Evolutionary conservation across 1,140 invertebrate genomes (phyloP), one percentile per base, ranked within the genome.

Genomic region (Orius insidiosus): DNA sequence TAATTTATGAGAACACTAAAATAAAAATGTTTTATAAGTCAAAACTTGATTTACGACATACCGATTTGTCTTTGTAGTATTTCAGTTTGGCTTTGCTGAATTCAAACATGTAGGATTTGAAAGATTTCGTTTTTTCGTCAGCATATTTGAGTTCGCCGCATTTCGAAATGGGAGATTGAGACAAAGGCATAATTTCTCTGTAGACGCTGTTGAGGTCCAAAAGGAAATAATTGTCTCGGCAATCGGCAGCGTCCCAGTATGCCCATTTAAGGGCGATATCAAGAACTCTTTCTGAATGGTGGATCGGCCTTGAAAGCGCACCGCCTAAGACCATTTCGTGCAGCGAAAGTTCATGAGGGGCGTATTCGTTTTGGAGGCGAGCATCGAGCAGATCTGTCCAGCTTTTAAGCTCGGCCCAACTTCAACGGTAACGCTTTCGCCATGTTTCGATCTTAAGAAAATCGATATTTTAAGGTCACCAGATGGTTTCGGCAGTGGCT

Each of bases 391-490:
- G 10, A 87, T 58, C 45, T 84, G 79, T 18, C 74, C 72, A 30
- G 78, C 76, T 4, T 78, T 80, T 63, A 80, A 80, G 37, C 72
- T 76, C 1, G 84, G 83, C 15, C 74, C 76, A 43, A 88, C 68
- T 78, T 83, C 57, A 10, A 75, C 62, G 55, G 73, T 73, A 9
- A 76, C 64, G 54, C 74, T 72, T 55, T 73, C 63, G 45, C 71
- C 72, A 14, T 57, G 55, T 49, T 56, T 70, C 35, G 60, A 68
- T 9, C 66, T 56, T 1, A 80, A 63, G 57, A 80, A 75, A 50
- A 87, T 73, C 80, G 81, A 85, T n/a, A 85, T 70, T 57, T 76
- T 74, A 15, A 88, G 68, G 57, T 87, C 80, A 0, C 83, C 83
- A 0, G 80, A 80, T 0, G 73, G 72, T 53, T 78, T 78, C 0